Conservation (phyloP, 2,113 vertebrate species). For the Thomomys bottae region DNA sequence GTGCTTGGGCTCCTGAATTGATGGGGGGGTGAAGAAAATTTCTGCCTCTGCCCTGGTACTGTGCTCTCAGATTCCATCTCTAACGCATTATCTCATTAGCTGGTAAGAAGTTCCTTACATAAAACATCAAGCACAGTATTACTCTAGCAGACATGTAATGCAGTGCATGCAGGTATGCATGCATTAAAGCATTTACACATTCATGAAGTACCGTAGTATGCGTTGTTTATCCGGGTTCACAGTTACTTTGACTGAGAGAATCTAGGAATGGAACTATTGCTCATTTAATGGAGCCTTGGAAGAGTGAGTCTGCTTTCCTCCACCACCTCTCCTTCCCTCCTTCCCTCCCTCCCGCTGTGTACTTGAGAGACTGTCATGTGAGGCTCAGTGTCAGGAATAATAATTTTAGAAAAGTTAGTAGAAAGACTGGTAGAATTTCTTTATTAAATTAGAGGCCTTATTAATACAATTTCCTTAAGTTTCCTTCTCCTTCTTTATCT, state of each 20-base stretch:
- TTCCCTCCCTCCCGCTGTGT: neutral
- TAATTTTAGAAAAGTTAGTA: neutral
- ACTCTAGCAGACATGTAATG: neutral
- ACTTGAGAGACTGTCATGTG: neutral
- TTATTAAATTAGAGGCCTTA: neutral
- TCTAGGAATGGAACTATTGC: neutral
- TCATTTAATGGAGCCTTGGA: neutral
- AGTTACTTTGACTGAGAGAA: neutral
- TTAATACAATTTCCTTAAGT: neutral
- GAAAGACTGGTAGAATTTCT: neutral
- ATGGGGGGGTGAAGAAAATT: neutral
- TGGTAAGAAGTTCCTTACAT: neutral
- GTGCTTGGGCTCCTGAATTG: too few relatives aligned
- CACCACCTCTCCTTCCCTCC: fast-evolving
- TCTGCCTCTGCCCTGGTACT: neutral
- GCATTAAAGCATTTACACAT: neutral
- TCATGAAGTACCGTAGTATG: neutral
- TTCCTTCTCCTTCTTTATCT: neutral
- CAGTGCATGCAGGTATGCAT: neutral
- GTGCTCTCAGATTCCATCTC: neutral
- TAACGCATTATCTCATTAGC: neutral
- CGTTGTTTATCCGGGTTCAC: neutral
- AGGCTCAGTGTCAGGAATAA: neutral
- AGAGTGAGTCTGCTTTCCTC: neutral
- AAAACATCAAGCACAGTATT: neutral